Conservation (phyloP, 2,113 vertebrate genomes). For the Hemiprocne comata region DNA sequence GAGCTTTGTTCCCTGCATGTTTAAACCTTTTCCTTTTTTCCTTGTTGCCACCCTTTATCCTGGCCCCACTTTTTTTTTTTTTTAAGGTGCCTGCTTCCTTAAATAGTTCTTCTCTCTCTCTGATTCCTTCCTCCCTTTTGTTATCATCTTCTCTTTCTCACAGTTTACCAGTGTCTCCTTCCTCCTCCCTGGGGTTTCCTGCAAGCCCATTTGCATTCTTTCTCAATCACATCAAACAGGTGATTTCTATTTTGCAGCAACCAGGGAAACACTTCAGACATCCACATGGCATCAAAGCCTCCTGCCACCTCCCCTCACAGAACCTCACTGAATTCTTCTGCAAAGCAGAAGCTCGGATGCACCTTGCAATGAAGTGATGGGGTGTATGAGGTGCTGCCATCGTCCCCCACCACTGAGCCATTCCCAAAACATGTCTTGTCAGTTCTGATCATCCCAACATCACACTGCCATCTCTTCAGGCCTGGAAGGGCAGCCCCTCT, state of each 20-base stretch:
- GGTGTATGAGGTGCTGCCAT: accelerated
- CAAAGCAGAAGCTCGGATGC: background rate
- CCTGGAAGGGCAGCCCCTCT: background rate
- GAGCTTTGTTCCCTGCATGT: background rate
- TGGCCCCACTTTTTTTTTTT: background rate
- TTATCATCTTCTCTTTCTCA: background rate
- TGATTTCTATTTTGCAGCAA: constrained; percentile 26
- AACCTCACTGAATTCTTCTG: background rate
- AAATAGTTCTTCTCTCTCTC: background rate
- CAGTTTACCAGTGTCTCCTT: background rate
- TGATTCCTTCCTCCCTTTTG: background rate
- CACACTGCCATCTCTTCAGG: background rate
- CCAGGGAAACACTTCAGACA: constrained; percentile 11
- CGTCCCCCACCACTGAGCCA: background rate
- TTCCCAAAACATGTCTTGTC: background rate
- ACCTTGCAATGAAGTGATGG: accelerated
- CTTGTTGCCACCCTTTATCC: background rate
- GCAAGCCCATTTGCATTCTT: background rate
- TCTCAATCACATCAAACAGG: constrained; percentile 26
- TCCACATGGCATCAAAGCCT: background rate
- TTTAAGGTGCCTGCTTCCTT: background rate
- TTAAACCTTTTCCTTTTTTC: background rate
- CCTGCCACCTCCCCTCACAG: background rate
- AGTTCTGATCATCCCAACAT: background rate
- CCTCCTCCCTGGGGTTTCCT: background rate